These are phyloP conservation scores for Temnothorax nylanderi DNA, from an alignment of 1,140 invertebrate genomes.

Conservation along the genomic window DNA sequence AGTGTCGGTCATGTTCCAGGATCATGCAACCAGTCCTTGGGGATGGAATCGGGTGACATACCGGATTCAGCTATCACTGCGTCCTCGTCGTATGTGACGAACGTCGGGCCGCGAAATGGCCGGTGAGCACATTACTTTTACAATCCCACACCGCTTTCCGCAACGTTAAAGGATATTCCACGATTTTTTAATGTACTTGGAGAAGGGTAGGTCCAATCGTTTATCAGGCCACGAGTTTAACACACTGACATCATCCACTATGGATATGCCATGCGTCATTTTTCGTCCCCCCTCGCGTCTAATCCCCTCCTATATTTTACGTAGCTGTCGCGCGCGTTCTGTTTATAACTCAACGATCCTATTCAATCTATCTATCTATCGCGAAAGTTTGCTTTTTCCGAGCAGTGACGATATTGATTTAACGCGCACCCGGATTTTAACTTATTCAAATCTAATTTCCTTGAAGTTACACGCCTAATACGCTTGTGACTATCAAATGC, in stretches of 20 bases:
- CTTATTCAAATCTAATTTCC: constrained; percentile 59
- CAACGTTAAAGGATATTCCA: constrained; percentile 48
- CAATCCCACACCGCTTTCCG: background rate
- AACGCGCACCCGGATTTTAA: constrained; percentile 35
- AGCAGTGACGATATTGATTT: constrained; percentile 58
- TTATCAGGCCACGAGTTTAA: constrained; percentile 46
- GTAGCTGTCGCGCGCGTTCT: constrained; percentile 8
- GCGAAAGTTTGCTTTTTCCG: constrained; percentile 49
- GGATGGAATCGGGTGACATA: constrained; percentile 90
- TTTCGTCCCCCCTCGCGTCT: background rate
- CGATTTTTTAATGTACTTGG: constrained; percentile 49
- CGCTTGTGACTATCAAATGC: constrained; percentile 32
- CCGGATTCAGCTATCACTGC: constrained; percentile 88
- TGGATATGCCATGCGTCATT: background rate
- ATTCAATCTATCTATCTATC: constrained; percentile 27
- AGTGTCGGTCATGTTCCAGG: constrained; percentile 82
- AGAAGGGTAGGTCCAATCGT: constrained; percentile 24
- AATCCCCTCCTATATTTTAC: constrained; percentile 20
- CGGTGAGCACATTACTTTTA: constrained; percentile 85
- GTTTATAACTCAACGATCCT: constrained; percentile 62
- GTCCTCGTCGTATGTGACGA: constrained; percentile 88
- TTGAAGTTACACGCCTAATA: constrained; percentile 24
- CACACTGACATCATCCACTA: constrained; percentile 42
- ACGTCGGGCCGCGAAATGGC: constrained; percentile 88
- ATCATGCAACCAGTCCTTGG: constrained; percentile 87